phyloP scores from a whole-genome alignment of 2,113 vertebrate genomes.

The Zapus hudsonius region DNA sequence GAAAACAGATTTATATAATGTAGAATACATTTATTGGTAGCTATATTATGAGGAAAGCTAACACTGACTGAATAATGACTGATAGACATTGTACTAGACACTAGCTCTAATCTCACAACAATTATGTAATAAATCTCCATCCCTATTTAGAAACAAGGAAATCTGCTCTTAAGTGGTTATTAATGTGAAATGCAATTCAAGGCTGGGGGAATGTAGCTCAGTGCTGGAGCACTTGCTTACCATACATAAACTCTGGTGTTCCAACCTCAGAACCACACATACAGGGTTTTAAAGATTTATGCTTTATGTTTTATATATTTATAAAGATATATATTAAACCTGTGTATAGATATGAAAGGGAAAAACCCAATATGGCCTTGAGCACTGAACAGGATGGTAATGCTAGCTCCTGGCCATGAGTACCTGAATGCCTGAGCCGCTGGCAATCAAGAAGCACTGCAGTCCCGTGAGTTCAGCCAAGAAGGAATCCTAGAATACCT shows the following conservation, averaged over 20 bases:
- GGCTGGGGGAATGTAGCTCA: neutral
- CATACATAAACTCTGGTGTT: neutral
- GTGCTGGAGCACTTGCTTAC: neutral
- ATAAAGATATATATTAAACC: too few relatives aligned
- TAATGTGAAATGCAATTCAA: neutral
- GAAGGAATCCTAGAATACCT: neutral
- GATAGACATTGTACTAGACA: neutral
- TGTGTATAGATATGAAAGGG: neutral
- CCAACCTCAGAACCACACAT: neutral
- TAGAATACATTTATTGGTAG: neutral
- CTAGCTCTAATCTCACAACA: conserved; percentile 8
- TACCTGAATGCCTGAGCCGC: accelerated
- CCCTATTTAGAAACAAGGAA: conserved; percentile 19
- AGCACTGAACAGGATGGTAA: neutral
- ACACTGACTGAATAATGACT: neutral
- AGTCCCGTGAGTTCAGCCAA: neutral
- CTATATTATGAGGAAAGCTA: neutral
- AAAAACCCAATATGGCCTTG: neutral
- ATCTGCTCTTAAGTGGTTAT: neutral
- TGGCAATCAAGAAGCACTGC: neutral
- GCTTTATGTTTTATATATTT: too few relatives aligned
- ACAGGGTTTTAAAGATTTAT: neutral
- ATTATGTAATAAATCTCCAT: neutral
- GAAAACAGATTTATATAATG: neutral
- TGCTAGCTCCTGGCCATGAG: neutral